These are phyloP conservation scores for Thysanoteuthis rhombus DNA, from an alignment of 2,888 invertebrate species.

Conservation along the genomic window DNA sequence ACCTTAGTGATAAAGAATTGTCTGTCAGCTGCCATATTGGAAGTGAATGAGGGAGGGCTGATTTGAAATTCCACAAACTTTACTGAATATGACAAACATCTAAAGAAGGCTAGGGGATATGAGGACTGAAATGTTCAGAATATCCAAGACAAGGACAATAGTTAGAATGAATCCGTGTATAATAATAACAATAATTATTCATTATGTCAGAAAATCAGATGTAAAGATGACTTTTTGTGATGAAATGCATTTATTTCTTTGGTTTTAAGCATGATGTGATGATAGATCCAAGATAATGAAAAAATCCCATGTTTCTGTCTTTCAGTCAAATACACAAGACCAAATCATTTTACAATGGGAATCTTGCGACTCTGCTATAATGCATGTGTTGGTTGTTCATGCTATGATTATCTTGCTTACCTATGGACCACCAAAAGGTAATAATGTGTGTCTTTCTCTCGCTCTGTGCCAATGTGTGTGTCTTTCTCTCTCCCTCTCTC, in stretches of 20 bases:
- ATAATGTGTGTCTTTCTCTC: conserved; percentile 32
- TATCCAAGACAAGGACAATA: no score
- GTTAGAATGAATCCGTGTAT: no score
- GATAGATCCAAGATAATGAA: neutral
- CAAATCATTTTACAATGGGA: conserved; percentile 83
- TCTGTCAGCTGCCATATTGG: no score
- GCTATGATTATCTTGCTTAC: conserved; percentile 85
- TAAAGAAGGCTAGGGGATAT: no score
- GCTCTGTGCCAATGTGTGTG: neutral
- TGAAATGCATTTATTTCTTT: neutral
- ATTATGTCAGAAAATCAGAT: no score
- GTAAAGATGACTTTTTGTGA: no score
- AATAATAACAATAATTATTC: no score
- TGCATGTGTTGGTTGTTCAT: conserved; percentile 84
- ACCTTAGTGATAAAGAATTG: no score
- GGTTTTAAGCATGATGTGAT: neutral
- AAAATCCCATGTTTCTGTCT: conserved; percentile 58
- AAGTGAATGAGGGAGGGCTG: no score
- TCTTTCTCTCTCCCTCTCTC: neutral
- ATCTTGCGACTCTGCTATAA: conserved; percentile 78
- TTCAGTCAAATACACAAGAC: conserved; percentile 79
- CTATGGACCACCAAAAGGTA: conserved; percentile 69
- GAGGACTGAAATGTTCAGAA: no score
- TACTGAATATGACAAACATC: no score
- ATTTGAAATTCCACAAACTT: no score